Base-by-base conservation (phyloP, 2,888 invertebrate genomes). In the Cephus pygmeus region DNA sequence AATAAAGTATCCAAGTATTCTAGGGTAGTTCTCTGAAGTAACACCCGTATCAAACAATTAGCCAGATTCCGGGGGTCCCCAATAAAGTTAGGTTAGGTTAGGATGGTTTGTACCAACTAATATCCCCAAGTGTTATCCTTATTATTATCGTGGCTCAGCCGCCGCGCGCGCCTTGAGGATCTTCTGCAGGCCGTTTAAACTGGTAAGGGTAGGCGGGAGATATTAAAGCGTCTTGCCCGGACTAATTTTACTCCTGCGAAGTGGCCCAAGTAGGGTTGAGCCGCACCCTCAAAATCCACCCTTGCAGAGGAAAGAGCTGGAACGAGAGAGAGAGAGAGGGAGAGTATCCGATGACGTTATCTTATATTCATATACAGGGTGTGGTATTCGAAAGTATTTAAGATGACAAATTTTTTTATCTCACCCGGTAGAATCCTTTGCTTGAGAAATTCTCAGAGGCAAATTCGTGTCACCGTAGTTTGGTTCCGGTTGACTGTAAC, bases 61-160 rank as follows among this genome's bases (percentile, higher is more conserved):
- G 86, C 82, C 82, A 81, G 85, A 86, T 85, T 85, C 83, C 79
- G 79, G 40, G 79, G 79, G 82, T 80, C 80, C 79, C 74, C 75
- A 75, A 71, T 79, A 75, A 81, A 83, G 83, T 84, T 83, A 83
- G 83, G 79, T 84, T 83, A 81, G 82, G 84, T 82, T 84, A 84
- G 82, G 84, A 82, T 71, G 76, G 82, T 84, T 87, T 85, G 85
- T 87, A 84, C 86, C 86, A 87, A 89, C 88, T 90, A 90, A 90
- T 90, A 89, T 89, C 89, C 86, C 89, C 85, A 56, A 88, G 87
- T 90, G 89, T 90, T 88, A 89, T 89, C 89, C 89, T 89, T 88
- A 88, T 90, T 89, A 89, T 90, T 87, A 88, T 87, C 84, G 82
- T 80, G 77, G 76, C 75, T 76, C 77, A 75, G 69, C 73, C 75